phyloP scores from a whole-genome alignment of 2,113 vertebrate species.

The Phainopepla nitens region DNA sequence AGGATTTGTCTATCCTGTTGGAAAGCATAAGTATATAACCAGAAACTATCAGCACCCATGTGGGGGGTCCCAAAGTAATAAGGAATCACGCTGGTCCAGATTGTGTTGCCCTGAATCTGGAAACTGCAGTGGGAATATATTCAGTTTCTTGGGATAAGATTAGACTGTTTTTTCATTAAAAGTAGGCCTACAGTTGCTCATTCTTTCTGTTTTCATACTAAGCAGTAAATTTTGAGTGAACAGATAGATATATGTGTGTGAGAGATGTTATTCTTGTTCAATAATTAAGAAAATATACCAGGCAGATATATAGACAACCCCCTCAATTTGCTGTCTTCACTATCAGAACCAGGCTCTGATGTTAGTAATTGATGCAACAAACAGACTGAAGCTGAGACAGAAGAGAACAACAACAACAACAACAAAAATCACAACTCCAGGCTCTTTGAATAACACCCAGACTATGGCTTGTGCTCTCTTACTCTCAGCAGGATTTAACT shows the following conservation, averaged over 20 bases:
- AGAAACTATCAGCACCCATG: neutral
- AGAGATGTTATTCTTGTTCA: neutral
- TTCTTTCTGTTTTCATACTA: neutral
- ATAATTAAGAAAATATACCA: neutral
- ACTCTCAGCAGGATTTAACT: neutral
- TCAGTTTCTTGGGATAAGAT: neutral
- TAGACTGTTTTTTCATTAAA: neutral
- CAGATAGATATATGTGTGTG: neutral
- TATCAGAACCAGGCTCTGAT: neutral
- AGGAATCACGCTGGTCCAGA: neutral
- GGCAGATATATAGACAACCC: neutral
- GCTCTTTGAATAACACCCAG: neutral
- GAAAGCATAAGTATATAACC: neutral
- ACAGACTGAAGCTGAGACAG: neutral
- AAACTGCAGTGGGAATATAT: neutral
- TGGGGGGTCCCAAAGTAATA: neutral
- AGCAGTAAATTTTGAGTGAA: neutral
- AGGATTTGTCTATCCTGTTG: neutral
- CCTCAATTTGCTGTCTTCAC: neutral
- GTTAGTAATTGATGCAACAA: neutral
- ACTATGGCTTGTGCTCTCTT: neutral
- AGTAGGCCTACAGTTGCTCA: neutral
- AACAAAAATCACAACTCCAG: neutral
- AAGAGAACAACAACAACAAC: neutral
- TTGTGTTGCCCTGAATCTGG: neutral